Evolutionary conservation across 2,113 vertebrate genomes (phyloP), one percentile per base, ranked within the genome.

Genomic region (Eulemur rufifrons): DNA sequence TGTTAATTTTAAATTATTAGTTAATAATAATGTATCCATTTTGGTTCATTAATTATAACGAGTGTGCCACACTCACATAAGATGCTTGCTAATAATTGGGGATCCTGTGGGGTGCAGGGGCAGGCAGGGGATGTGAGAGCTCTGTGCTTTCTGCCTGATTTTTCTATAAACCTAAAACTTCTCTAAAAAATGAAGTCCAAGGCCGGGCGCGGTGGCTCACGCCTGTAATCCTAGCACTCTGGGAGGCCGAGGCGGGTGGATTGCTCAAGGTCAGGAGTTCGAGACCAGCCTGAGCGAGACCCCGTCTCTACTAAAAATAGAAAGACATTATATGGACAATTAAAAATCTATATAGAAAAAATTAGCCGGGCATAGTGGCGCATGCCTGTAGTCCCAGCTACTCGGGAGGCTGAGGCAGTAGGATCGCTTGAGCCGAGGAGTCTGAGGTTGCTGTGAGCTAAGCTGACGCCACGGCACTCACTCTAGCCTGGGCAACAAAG

Each of bases 81-180:
- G 15, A 82, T 20, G 64, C 50, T 29, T 20, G 64, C 50, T 29
- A n/a, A 32, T 59, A 39, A 69, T 2, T 7, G 3, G 8, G 47
- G 32, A 56, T 2, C 2, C 2, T 0, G 23, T 12, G 4, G 3
- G 1, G 45, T 66, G 64, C 32, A 34, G 64, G 64, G 34, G 64
- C 32, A 66, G 64, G 34, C 6, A 66, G 64, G 15, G 64, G 17
- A 5, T 3, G 64, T n/a, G 32, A 68, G 21, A 63, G 39, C 39
- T 39, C 54, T n/a, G 37, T 42, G 50, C 10, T 3, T 82, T 63
- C 42, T 15, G 66, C 25, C n/a, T 13, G 1, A 14, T 13, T 63
- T 73, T 34, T 27, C 92, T 52, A 20, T 10, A 34, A 21, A 10
- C 15, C 52, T n/a, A 13, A 68, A 39, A 34, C 34, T 12, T 34